Base-by-base conservation (phyloP, 2,113 vertebrate genomes). In the Typhlomys cinereus region DNA sequence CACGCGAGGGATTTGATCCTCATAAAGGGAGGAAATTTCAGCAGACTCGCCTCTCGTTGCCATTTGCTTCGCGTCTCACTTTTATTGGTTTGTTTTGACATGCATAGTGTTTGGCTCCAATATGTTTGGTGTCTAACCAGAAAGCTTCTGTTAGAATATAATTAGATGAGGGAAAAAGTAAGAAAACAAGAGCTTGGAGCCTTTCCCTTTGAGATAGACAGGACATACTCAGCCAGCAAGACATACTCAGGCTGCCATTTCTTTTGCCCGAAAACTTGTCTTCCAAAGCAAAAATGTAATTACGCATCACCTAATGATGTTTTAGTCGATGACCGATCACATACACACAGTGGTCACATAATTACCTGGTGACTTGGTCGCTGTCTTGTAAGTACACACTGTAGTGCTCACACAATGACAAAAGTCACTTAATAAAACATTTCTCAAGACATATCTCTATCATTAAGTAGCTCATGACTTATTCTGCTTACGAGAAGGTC, bases 81-180 rank as follows among this genome's bases (percentile, higher is more conserved):
- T 89, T 74, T 29, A 61, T 82, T 75, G 83, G 75, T 95, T 83
- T 91, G 74, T 92, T 95, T 96, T 91, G 81, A 85, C 91, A 90
- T 62, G 27, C 27, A 48, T 17, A 70, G 46, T 31, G 52, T 73
- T 85, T 92, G 88, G 88, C 84, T 89, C 90, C 78, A 44, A 64
- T 62, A 70, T 71, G 6, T 64, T 92, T 92, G n/a, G 27, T 87
- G 44, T 85, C 83, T 92, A 94, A 90, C 70, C 74, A 88, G 92
- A 94, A 88, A 78, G 41, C 78, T 59, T 39, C 61, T 84, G 48
- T 50, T 61, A 86, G 64, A 66, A 78, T 82, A 85, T 90, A 89
- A 94, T 93, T 89, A 92, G 67, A 78, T 1, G 13, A 91, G 78
- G 71, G 73, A 39, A 74, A 62, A 83, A 90, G 41, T 82, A 76